These are phyloP conservation scores for Gracilinanus agilis DNA, from an alignment of 2,113 vertebrate species.

Conservation along the genomic window DNA sequence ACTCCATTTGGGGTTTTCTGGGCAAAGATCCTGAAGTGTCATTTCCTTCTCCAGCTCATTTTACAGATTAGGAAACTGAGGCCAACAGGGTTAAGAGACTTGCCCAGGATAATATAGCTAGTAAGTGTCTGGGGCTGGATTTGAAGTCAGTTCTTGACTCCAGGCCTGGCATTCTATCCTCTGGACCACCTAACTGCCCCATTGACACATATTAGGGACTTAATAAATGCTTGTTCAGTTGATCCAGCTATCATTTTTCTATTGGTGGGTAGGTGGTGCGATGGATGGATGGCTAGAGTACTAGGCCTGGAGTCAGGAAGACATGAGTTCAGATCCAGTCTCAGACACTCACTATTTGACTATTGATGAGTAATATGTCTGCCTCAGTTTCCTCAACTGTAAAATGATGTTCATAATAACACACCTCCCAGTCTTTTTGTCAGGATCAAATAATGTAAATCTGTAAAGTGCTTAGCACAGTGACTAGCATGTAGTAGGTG, in stretches of 20 bases:
- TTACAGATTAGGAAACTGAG: no score
- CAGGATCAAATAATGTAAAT: not conserved
- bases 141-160: no score
- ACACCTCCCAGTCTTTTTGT: not conserved
- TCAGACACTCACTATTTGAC: not conserved
- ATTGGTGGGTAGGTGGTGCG: not conserved
- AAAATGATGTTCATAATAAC: not conserved
- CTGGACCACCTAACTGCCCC: no score
- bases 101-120: no score
- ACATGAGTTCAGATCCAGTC: not conserved
- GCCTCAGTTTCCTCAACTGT: not conserved
- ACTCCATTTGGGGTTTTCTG: no score
- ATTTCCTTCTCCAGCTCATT: no score
- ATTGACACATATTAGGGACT: not conserved
- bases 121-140: no score
- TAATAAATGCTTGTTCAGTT: not conserved
- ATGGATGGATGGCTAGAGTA: not conserved
- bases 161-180: no score
- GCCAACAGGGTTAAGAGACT: no score
- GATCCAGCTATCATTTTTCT: not conserved
- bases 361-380: not conserved
- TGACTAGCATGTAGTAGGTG: not conserved
- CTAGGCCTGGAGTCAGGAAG: not conserved
- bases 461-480: not conserved
- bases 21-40: no score